Evolutionary conservation across 2,888 invertebrate genomes (phyloP).

Genomic region (Busseola fusca): DNA sequence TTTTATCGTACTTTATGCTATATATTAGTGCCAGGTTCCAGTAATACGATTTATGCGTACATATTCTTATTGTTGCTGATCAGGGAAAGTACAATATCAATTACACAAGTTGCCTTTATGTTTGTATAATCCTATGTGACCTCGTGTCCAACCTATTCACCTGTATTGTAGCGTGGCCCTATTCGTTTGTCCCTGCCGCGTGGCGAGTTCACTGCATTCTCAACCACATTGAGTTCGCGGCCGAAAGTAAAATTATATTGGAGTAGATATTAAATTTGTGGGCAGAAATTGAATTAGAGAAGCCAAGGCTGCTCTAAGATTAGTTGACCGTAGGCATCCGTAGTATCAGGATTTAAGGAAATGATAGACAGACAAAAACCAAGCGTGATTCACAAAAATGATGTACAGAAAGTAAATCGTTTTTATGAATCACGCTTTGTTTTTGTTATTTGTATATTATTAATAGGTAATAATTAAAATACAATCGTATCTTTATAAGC

Average conservation of each 20-base stretch:
- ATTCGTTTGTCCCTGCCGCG: not conserved
- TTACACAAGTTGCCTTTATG: not conserved
- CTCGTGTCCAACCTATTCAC: not conserved
- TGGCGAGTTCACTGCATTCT: conserved; percentile 23
- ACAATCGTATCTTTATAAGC: no score
- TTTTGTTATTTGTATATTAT: no score
- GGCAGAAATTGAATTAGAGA: conserved; percentile 13
- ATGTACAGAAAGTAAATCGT: no score
- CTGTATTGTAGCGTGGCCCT: not conserved
- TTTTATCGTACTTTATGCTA: not conserved
- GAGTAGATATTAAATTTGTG: conserved; percentile 30
- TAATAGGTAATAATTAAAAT: no score
- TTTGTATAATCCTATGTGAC: not conserved
- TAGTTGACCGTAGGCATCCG: not conserved
- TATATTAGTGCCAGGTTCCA: not conserved
- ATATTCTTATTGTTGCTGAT: not conserved
- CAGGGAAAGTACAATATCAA: not conserved
- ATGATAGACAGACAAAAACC: no score
- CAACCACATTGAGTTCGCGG: conserved; percentile 38
- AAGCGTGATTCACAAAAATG: no score
- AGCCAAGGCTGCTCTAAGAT: conserved; percentile 5
- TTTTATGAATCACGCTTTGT: no score
- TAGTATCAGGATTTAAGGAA: not conserved
- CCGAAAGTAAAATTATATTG: conserved; percentile 36
- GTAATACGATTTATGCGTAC: not conserved